Conservation (phyloP, 2,113 vertebrate species). For the Heteronetta atricapilla region DNA sequence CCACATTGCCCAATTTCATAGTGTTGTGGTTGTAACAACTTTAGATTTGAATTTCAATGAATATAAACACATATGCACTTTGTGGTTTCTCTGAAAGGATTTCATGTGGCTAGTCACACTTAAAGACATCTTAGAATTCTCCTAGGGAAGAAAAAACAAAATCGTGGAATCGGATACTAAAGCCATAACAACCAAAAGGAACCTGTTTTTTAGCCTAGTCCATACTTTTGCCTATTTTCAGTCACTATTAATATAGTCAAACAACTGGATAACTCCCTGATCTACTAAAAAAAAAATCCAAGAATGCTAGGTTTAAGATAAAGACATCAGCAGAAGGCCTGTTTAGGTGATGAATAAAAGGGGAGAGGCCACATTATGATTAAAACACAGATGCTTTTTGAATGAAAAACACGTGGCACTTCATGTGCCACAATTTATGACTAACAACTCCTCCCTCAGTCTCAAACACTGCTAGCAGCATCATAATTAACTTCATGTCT, state of each 20-base stretch:
- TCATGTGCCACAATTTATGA: neutral
- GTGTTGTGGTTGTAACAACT: neutral
- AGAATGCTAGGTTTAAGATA: neutral
- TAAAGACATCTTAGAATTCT: neutral
- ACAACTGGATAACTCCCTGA: neutral
- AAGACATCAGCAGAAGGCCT: neutral
- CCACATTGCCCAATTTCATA: neutral
- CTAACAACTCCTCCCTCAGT: neutral
- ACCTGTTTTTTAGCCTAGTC: neutral
- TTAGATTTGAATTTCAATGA: neutral
- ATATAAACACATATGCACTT: neutral
- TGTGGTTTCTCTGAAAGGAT: neutral
- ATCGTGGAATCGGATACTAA: neutral
- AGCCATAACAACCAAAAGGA: neutral
- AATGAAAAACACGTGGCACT: neutral
- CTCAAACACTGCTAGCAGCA: neutral
- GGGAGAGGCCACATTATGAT: neutral
- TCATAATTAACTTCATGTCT: neutral
- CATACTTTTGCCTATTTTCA: neutral
- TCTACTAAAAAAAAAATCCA: neutral
- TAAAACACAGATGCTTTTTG: neutral
- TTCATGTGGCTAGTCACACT: neutral
- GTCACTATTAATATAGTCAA: neutral
- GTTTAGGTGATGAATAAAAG: neutral
- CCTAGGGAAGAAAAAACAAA: neutral